phyloP scores from a whole-genome alignment of 1,140 invertebrate genomes.

The Colletes gigas region DNA sequence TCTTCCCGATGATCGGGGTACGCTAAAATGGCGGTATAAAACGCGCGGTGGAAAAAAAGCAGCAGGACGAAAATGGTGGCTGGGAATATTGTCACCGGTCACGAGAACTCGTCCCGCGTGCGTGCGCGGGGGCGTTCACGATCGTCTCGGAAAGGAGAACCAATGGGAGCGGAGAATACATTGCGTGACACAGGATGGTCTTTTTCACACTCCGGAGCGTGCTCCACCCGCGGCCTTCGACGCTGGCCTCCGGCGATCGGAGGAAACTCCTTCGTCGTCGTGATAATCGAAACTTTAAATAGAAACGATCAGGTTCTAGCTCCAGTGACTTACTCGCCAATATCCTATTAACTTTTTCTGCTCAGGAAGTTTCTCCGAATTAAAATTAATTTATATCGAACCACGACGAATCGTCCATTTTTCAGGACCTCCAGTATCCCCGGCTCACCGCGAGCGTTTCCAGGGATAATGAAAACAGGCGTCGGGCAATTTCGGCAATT shows the following conservation, averaged over 20 bases:
- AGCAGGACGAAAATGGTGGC: constrained; percentile 57
- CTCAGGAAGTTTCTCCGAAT: too few species aligned
- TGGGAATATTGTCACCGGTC: constrained; percentile 66
- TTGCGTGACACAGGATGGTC: constrained; percentile 65
- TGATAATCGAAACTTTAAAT: background rate
- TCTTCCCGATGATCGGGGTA: constrained; percentile 15
- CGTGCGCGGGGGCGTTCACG: constrained; percentile 66
- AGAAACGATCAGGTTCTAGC: background rate
- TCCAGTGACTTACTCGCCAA: too few species aligned
- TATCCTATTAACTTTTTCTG: too few species aligned
- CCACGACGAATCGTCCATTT: too few species aligned
- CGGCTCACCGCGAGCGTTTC: background rate
- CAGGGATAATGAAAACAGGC: background rate
- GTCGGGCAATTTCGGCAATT: constrained; percentile 64
- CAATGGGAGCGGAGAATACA: constrained; percentile 59
- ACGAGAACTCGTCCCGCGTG: constrained; percentile 58
- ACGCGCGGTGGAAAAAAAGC: constrained; percentile 14
- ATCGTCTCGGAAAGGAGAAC: constrained; percentile 59
- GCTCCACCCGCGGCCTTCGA: constrained; percentile 55
- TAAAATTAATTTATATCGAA: too few species aligned
- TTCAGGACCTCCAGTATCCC: too few species aligned
- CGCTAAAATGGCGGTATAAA: constrained; percentile 53
- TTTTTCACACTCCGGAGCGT: constrained; percentile 61
- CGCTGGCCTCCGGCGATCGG: background rate
- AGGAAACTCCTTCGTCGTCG: background rate